Evolutionary conservation across 1,140 invertebrate genomes (phyloP), one percentile per base, ranked within the genome.

Genomic region (Heliconius hewitsoni): DNA sequence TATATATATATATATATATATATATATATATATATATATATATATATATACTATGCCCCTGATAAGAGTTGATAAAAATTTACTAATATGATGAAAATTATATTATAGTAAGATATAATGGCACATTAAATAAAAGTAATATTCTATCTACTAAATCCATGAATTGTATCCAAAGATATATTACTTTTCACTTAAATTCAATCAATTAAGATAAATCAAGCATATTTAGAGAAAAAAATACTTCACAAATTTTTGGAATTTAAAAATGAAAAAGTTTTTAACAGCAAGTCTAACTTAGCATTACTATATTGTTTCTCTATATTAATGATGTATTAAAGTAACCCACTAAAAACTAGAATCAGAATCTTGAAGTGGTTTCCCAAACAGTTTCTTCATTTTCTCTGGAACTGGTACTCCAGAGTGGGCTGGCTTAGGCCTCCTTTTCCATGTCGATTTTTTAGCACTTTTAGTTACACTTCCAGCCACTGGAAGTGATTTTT

Each of bases 361-460:
- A 6, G 83, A 80, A 55, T 90, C 84, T 66, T 87, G 73, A 8
- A 91, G 76, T 27, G 88, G 85, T 82, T 88, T 88, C 52, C 87
- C 83, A 4, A 90, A 74, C 16, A 93, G 74, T 76, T 85, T 90
- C 66, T 86, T 92, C 88, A 94, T 91, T 82, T 94, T 94, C 39
- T 93, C 91, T 8, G 93, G 93, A 1, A 92, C 88, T 9, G 93
- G 91, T 0, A 94, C 93, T 11, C 93, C 93, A 16, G 93, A 94
- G 72, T 94, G 93, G 0, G 93, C 93, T 30, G 91, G 88, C 70
- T 90, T 90, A 0, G 90, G 93, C 6, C 89, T 86, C 8, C 87
- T 82, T 30, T 93, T 93, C 87, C 89, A 91, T 13, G 81, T 80
- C 0, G 86, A 77, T 71, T 93, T 93, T 77, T 92, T 92, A 8